Evolutionary conservation across 2,888 invertebrate genomes (phyloP).

Genomic region (Drosophila gaucha): DNA sequence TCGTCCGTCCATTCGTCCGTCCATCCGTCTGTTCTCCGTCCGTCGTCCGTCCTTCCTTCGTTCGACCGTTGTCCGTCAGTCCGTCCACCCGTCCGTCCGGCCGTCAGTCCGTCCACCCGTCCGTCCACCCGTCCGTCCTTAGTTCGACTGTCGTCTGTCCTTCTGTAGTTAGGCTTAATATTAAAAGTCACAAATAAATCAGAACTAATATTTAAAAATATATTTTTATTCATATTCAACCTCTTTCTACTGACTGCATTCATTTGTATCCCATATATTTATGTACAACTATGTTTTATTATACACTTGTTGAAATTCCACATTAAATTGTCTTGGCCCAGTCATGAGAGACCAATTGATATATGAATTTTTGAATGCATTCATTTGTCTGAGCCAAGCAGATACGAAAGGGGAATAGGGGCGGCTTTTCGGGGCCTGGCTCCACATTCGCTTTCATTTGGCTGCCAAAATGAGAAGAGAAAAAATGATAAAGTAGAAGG

Average conservation of each 20-base stretch:
- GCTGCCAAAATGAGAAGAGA: conserved; percentile 18
- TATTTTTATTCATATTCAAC: too few relatives aligned
- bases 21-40: too few relatives aligned
- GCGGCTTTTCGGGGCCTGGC: conserved; percentile 11
- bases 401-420: background rate
- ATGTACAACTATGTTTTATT: background rate
- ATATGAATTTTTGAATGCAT: conserved; percentile 19
- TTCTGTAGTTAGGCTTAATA: background rate
- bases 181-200: too few relatives aligned
- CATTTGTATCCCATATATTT: background rate
- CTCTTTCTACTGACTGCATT: background rate
- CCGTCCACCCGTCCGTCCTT: background rate
- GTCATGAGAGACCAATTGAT: conserved; percentile 22
- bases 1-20: too few relatives aligned
- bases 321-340: background rate
- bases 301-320: background rate
- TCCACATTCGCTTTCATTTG: conserved; percentile 31
- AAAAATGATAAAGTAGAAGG: conserved; percentile 1
- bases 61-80: too few relatives aligned
- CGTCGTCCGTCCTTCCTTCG: too few relatives aligned
- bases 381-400: conserved; percentile 22
- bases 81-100: background rate
- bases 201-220: too few relatives aligned
- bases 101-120: background rate
- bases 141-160: background rate